phyloP scores from a whole-genome alignment of 2,797 vertebrate species.

The Sebastes oblongus region DNA sequence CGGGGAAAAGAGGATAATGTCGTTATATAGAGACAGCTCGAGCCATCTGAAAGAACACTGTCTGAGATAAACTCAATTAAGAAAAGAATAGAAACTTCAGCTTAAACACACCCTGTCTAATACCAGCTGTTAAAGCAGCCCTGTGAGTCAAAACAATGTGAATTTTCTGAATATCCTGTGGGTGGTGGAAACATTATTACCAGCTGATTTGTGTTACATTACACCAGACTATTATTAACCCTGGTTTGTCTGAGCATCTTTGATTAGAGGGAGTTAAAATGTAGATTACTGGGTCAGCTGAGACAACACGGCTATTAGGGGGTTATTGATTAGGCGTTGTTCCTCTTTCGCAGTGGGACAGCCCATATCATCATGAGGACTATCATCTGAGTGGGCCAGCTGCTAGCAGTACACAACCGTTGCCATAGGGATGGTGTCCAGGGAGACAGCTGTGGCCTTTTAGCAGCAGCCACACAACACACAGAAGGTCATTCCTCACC shows the following conservation, averaged over 20 bases:
- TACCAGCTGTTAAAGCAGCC: slow-evolving; percentile 38
- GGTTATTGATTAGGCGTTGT: slow-evolving; percentile 73
- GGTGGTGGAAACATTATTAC: slow-evolving; percentile 20
- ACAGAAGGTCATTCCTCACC: slow-evolving; percentile 82
- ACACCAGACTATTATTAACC: slow-evolving; percentile 45
- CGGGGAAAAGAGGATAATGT: slow-evolving; percentile 44
- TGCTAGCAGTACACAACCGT: slow-evolving; percentile 66
- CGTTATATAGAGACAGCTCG: slow-evolving; percentile 58
- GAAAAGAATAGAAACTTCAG: slow-evolving; percentile 42
- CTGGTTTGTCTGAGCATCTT: slow-evolving; percentile 41
- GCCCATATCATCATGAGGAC: slow-evolving; percentile 61
- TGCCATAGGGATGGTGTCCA: slow-evolving; percentile 74
- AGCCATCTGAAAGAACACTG: slow-evolving; percentile 56
- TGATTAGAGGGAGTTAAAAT: slow-evolving; percentile 55
- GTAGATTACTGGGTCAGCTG: slow-evolving; percentile 52
- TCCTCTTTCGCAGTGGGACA: slow-evolving; percentile 56
- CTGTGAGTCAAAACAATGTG: slow-evolving; percentile 34
- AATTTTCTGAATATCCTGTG: slow-evolving; percentile 21
- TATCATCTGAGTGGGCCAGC: slow-evolving; percentile 55
- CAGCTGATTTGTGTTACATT: slow-evolving; percentile 29
- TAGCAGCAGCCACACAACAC: slow-evolving; percentile 64
- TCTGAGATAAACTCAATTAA: slow-evolving; percentile 69
- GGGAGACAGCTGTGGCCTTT: slow-evolving; percentile 77
- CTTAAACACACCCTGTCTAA: slow-evolving; percentile 39
- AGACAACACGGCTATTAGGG: slow-evolving; percentile 61